Conservation (phyloP, 2,113 vertebrate species). For the Haplotaxodon microlepis region DNA sequence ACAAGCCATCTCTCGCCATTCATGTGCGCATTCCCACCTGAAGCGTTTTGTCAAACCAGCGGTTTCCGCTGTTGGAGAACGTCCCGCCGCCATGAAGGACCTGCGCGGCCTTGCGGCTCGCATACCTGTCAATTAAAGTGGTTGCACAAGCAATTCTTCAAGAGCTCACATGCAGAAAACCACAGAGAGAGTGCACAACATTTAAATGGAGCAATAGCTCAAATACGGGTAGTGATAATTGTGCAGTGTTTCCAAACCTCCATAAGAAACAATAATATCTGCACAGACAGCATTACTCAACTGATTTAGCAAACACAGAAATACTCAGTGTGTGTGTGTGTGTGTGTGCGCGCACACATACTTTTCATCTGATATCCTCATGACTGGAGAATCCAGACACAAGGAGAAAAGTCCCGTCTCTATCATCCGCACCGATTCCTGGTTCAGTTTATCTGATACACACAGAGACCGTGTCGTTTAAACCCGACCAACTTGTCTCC, state of each 20-base stretch:
- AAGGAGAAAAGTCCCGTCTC: conserved; percentile 78
- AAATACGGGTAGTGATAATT: not conserved
- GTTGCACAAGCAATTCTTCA: not conserved
- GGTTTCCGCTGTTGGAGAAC: conserved; percentile 82
- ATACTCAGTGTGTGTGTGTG: not conserved
- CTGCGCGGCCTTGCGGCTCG: conserved; percentile 79
- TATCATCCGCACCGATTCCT: conserved; percentile 76
- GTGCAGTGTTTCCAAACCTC: not conserved
- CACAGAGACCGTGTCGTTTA: not conserved
- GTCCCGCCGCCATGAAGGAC: conserved; percentile 81
- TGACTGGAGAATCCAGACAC: conserved; percentile 79
- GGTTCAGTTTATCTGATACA: conserved; percentile 76
- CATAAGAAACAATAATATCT: conserved; percentile 28
- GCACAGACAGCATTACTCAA: not conserved
- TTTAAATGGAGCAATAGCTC: not conserved
- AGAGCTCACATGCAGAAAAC: not conserved
- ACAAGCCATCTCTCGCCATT: accelerated
- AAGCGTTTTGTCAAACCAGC: conserved; percentile 84
- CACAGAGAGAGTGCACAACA: not conserved
- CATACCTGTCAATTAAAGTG: conserved; percentile 62
- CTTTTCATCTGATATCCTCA: conserved; percentile 80
- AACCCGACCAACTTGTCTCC: accelerated
- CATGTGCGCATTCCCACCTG: conserved; percentile 58
- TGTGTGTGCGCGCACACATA: not conserved
- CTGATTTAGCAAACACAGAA: not conserved